A percentile compares a stretch with the other conserved stretches of the same genome.
phyloP scores from a whole-genome alignment of 2,888 invertebrate genomes.

The Cinara cedri region DNA sequence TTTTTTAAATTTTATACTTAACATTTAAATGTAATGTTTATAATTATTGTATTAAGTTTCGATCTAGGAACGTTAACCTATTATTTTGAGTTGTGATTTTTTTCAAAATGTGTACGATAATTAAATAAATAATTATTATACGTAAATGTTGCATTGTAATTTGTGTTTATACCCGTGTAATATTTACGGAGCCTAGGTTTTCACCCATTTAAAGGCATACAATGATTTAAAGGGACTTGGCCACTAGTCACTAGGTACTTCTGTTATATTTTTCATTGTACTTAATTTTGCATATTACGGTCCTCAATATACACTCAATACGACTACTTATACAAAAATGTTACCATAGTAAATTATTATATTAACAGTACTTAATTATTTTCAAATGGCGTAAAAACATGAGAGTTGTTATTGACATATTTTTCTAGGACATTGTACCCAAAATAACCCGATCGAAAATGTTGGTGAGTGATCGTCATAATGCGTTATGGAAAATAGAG shows the following conservation, averaged over 20 bases:
- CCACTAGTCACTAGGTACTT: no score
- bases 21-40: slow-evolving; percentile 47
- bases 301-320: no score
- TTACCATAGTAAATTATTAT: background rate
- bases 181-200: no score
- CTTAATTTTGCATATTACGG: no score
- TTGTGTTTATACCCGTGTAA: no score
- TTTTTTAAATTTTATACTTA: slow-evolving; percentile 54
- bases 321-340: no score
- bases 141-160: background rate
- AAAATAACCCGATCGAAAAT: background rate
- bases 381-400: background rate
- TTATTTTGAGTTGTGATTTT: slow-evolving; percentile 51
- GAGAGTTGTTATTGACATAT: no score
- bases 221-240: no score
- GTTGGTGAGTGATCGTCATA: no score
- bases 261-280: background rate
- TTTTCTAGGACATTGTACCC: no score
- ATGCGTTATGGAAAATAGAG: no score
- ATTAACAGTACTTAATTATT: background rate
- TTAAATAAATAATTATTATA: slow-evolving; percentile 38
- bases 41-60: slow-evolving; percentile 37
- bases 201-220: no score
- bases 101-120: slow-evolving; percentile 41
- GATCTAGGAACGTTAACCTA: slow-evolving; percentile 48